Base-by-base conservation (phyloP, 2,888 invertebrate species). In the Gymnocheta viridis region DNA sequence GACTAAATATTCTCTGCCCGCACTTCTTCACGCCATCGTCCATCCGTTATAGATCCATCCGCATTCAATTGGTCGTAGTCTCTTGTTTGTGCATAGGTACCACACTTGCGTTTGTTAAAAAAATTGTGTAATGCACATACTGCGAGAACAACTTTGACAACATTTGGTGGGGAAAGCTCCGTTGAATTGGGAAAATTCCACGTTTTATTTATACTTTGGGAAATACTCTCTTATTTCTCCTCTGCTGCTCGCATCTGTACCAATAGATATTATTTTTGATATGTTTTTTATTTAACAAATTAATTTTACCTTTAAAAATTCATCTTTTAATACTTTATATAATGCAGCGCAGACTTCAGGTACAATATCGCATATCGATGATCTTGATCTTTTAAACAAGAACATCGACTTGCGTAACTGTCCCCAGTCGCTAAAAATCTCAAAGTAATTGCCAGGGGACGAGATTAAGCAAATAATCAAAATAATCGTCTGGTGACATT, bases 1-100 rank as follows among this genome's bases (percentile, higher is more conserved):
- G 49, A 49, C 51, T 27, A 51, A 51, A 38, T 38, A 38, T 38
- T 38, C 38, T 14, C 38, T 72, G 60, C 22, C 35, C 38, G 24
- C 54, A 69, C 69, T 69, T 69, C 69, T 38, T 69, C 51, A 69
- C 69, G 69, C 69, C 51, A 69, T 69, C 69, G 69, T 69, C 69
- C 69, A 69, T 67, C 51, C 35, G 66, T 66, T 66, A 66, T 49
- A 66, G 66, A 49, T 49, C 47, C 66, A 62, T 62, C 38, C 41
- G 41, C 41, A 62, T 64, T 64, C 44, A 64, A 44, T 64, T 64
- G 44, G 64, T 64, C 64, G 44, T 64, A 64, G 64, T 64, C 64
- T 44, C 41, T 64, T 64, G 35, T 19, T 60, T 60, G 38, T 38
- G 38, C 29, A 60, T 62, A 62, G 22, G 41, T 38, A 60, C 22